These are phyloP conservation scores for Zaprionus camerounensis DNA, from an alignment of 1,140 invertebrate species.

Conservation along the genomic window DNA sequence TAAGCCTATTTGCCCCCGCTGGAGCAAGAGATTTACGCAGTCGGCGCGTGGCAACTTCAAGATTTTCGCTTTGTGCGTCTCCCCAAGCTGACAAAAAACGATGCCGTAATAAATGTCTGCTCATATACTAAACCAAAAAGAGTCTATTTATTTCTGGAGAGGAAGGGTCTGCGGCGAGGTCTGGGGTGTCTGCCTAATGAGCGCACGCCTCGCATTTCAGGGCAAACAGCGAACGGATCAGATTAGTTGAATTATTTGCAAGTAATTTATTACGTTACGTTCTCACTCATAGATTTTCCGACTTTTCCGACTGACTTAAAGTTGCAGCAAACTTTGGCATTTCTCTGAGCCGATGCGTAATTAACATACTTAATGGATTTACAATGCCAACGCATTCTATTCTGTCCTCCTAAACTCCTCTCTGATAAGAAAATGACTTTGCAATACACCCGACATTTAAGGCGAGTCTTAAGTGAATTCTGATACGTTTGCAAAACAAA, in stretches of 20 bases:
- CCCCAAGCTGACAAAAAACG: constrained; percentile 61
- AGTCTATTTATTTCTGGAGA: constrained; percentile 4
- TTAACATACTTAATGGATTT: constrained; percentile 80
- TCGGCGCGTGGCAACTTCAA: constrained; percentile 74
- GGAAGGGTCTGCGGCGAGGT: not conserved
- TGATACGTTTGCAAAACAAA: not conserved
- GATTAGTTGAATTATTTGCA: constrained; percentile 82
- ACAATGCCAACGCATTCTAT: constrained; percentile 48
- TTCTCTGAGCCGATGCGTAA: constrained; percentile 50
- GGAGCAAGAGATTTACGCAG: constrained; percentile 65
- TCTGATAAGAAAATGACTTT: not conserved
- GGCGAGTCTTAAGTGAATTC: not conserved
- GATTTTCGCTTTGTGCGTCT: constrained; percentile 51
- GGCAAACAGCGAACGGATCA: constrained; percentile 33
- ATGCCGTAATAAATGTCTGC: constrained; percentile 68
- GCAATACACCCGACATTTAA: not conserved
- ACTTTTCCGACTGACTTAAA: constrained; percentile 29
- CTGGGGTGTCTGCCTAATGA: constrained; percentile 54
- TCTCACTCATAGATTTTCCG: constrained; percentile 41
- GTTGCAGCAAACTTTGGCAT: constrained; percentile 24
- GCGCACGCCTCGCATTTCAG: constrained; percentile 72
- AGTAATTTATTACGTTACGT: constrained; percentile 77
- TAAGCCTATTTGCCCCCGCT: constrained; percentile 56
- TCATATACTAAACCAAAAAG: constrained; percentile 32
- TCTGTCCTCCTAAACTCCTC: not conserved